These are phyloP conservation scores for Amphiduros pacificus DNA, from an alignment of 2,888 invertebrate genomes.

Conservation along the genomic window DNA sequence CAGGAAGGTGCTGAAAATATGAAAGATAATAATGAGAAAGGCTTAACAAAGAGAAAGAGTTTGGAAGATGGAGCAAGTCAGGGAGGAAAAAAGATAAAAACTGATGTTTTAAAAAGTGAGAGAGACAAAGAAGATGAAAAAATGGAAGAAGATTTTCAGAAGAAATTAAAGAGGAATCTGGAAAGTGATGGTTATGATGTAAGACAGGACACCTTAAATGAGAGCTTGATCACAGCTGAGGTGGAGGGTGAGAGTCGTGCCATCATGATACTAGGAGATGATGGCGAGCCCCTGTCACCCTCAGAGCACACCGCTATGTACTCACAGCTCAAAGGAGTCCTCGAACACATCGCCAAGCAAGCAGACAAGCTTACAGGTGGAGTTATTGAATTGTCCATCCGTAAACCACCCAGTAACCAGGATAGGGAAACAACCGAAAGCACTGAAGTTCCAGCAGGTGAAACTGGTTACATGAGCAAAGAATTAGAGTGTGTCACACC, in stretches of 20 bases:
- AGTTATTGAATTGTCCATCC: too few species aligned
- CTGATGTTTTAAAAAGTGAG: neutral
- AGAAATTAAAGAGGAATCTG: too few species aligned
- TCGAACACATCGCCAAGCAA: too few species aligned
- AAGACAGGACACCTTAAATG: too few species aligned
- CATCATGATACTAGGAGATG: constrained; percentile 5
- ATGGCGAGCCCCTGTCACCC: constrained; percentile 2
- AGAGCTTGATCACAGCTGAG: neutral
- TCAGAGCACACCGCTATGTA: neutral
- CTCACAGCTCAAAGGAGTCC: neutral
- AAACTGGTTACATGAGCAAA: too few species aligned
- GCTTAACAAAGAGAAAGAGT: neutral
- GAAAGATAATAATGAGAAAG: neutral
- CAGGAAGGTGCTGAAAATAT: neutral
- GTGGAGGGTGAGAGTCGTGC: neutral
- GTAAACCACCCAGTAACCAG: too few species aligned
- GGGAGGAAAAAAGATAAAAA: constrained; percentile 1
- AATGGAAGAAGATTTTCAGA: too few species aligned
- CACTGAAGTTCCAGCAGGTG: too few species aligned
- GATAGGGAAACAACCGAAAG: too few species aligned
- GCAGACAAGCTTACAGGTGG: too few species aligned
- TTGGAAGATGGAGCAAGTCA: neutral
- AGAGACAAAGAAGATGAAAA: neutral
- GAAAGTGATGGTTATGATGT: too few species aligned
- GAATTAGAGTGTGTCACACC: constrained; percentile 22